Evolutionary conservation across 2,797 vertebrate species (phyloP).

Genomic region (Parauchenoglanis ngamensis): DNA sequence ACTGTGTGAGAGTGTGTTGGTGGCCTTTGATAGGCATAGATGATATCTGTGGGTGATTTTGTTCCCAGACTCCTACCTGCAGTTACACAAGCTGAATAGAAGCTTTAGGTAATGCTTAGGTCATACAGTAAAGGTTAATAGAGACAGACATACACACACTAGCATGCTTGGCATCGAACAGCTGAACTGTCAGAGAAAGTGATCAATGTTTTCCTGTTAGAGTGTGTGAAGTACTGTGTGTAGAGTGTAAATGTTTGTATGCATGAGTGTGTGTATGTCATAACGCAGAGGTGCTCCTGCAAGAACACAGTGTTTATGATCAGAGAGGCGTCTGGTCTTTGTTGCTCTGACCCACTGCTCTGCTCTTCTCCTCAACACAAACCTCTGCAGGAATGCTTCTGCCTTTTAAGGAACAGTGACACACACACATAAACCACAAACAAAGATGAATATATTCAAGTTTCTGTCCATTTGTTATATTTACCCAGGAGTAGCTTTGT

Average conservation of each 20-base stretch:
- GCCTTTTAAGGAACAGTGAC: conserved; percentile 78
- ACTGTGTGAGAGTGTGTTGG: conserved; percentile 12
- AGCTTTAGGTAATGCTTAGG: conserved; percentile 32
- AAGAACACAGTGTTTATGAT: conserved; percentile 59
- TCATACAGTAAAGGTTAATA: conserved; percentile 25
- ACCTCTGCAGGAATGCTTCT: conserved; percentile 71
- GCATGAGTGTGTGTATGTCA: conserved; percentile 49
- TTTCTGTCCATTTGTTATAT: conserved; percentile 14
- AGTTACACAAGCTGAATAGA: conserved; percentile 38
- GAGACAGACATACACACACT: not conserved
- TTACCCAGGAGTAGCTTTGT: not conserved
- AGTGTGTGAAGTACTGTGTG: conserved; percentile 14
- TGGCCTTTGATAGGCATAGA: conserved; percentile 4
- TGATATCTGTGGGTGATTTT: conserved; percentile 31
- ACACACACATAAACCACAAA: conserved; percentile 36
- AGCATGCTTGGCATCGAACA: conserved; percentile 21
- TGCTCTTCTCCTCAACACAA: conserved; percentile 41
- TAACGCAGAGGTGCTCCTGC: conserved; percentile 63
- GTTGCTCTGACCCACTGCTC: conserved; percentile 62
- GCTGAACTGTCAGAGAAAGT: conserved; percentile 25
- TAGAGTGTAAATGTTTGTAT: conserved; percentile 40
- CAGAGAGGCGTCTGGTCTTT: conserved; percentile 71
- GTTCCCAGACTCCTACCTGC: conserved; percentile 38
- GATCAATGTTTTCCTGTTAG: conserved; percentile 40
- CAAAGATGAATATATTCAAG: conserved; percentile 18